Percentiles rank a stretch among this genome's conserved stretches.
Conservation (phyloP, 35 echinoderm and acorn worm genomes). For the Stichopus chloronotus region DNA sequence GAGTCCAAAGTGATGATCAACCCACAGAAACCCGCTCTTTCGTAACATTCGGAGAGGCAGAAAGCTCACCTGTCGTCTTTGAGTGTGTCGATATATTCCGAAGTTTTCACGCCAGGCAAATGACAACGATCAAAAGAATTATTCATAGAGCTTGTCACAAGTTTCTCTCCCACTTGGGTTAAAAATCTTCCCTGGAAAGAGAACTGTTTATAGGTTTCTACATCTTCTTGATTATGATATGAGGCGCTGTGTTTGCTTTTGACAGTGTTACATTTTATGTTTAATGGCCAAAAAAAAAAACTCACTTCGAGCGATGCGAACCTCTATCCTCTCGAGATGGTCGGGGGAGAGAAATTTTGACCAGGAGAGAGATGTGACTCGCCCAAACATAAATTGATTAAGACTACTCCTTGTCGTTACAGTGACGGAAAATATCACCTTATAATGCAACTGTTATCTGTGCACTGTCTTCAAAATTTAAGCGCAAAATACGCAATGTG, state of each 20-base stretch:
- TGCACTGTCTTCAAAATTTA: no score
- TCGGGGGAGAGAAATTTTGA: not conserved
- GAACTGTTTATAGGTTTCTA: not conserved
- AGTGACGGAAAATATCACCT: no score
- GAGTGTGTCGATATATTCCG: not conserved
- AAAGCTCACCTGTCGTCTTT: not conserved
- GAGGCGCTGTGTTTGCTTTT: not conserved
- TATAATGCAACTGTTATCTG: no score
- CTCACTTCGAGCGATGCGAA: not conserved
- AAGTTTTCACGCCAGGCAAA: not conserved
- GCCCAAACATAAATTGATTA: no score
- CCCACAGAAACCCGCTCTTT: no score
- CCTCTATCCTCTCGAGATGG: not conserved
- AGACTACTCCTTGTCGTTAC: no score
- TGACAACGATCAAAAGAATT: not conserved
- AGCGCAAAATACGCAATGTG: no score
- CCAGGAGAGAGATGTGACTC: no score
- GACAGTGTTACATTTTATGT: not conserved
- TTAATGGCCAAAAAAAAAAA: not conserved
- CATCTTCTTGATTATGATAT: not conserved
- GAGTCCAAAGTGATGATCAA: no score
- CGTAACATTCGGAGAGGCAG: no score
- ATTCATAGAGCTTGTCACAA: not conserved
- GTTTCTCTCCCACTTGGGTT: not conserved
- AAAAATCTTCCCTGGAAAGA: not conserved